These are phyloP conservation scores for Gopherus flavomarginatus DNA, from an alignment of 2,113 vertebrate genomes.

Conservation along the genomic window DNA sequence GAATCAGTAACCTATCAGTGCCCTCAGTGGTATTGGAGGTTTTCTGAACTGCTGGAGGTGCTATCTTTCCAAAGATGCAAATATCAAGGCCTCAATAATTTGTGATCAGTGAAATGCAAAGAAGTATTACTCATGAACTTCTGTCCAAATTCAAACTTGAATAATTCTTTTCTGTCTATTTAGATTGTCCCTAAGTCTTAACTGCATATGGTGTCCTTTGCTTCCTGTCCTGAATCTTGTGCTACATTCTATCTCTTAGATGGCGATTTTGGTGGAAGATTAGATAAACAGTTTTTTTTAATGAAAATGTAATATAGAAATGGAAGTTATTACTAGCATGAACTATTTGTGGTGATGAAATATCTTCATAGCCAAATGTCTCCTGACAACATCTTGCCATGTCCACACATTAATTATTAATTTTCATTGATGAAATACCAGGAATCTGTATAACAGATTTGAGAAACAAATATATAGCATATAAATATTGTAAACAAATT, in stretches of 20 bases:
- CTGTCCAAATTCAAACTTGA: not conserved
- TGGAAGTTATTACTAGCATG: not conserved
- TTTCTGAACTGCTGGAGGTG: not conserved
- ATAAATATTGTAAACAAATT: not conserved
- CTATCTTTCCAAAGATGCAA: not conserved
- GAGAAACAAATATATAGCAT: not conserved
- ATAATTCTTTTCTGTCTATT: not conserved
- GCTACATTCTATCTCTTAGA: not conserved
- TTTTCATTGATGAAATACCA: not conserved
- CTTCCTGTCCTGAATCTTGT: not conserved
- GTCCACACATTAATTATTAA: not conserved
- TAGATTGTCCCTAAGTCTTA: not conserved
- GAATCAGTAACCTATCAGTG: not conserved
- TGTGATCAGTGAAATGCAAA: not conserved
- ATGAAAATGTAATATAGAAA: not conserved
- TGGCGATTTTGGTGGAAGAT: not conserved
- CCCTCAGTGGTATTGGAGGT: not conserved
- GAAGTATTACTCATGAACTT: not conserved
- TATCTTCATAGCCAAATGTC: not conserved
- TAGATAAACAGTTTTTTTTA: not conserved
- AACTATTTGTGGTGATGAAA: not conserved
- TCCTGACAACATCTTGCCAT: not conserved
- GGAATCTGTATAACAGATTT: not conserved
- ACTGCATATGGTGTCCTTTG: not conserved
- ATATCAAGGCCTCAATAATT: not conserved